phyloP scores from a whole-genome alignment of 1,140 invertebrate genomes.

The Tetraneura akinire region DNA sequence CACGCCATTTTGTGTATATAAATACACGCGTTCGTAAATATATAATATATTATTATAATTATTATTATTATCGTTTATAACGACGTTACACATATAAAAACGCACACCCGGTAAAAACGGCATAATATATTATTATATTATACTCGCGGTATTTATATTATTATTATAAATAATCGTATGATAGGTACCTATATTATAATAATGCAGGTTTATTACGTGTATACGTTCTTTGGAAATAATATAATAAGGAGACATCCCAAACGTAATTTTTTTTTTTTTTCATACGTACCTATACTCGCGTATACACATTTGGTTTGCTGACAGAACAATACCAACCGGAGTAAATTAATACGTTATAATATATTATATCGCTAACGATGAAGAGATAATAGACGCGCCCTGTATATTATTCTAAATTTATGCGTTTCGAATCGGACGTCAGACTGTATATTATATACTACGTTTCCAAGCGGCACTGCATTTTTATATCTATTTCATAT shows the following conservation, averaged over 20 bases:
- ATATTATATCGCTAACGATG: background rate
- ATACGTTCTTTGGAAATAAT: background rate
- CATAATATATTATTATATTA: background rate
- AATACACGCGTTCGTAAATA: background rate
- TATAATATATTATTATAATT: conserved; percentile 9
- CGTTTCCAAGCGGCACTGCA: conserved; percentile 6
- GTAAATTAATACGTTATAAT: conserved; percentile 35
- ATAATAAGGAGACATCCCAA: background rate
- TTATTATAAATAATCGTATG: background rate
- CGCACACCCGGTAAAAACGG: background rate
- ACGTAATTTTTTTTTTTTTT: conserved; percentile 27
- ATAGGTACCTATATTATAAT: background rate
- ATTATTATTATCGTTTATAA: conserved; percentile 11
- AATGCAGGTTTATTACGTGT: background rate
- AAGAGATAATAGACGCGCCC: background rate
- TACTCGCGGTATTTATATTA: no score
- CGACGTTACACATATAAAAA: background rate
- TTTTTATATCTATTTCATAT: no score
- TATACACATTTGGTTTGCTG: conserved; percentile 7
- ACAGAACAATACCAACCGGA: conserved; percentile 39
- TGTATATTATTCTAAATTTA: conserved; percentile 21
- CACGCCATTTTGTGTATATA: background rate
- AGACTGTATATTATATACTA: no score
- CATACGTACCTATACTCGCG: no score
- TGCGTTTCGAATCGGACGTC: conserved; percentile 9